A percentile compares a stretch with the other conserved stretches of the same genome.
Evolutionary conservation across 2,113 vertebrate species (phyloP).

Genomic region (Dunckerocampus dactyliophorus): DNA sequence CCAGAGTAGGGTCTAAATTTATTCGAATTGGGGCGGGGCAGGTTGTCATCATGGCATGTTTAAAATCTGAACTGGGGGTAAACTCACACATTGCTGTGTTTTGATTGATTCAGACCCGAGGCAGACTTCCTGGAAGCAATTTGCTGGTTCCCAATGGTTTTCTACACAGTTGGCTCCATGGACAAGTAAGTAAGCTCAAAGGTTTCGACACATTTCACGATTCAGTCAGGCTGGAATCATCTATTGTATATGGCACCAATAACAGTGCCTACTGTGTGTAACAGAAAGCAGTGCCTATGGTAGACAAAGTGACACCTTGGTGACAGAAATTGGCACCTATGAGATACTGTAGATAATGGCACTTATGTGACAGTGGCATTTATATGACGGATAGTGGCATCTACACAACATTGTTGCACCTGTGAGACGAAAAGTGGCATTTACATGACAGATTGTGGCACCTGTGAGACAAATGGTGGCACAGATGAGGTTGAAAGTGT

Average conservation of each 20-base stretch:
- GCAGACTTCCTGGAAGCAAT: conserved; percentile 81
- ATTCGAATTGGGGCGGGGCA: conserved; percentile 30
- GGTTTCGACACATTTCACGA: not conserved
- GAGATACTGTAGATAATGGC: not conserved
- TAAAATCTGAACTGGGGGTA: conserved; percentile 15
- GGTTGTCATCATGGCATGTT: conserved; percentile 20
- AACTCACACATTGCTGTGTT: conserved; percentile 35
- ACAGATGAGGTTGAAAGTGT: not conserved
- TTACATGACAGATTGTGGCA: not conserved
- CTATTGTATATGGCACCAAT: not conserved
- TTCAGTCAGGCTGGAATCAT: not conserved
- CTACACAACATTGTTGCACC: not conserved
- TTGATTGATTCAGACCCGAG: conserved; percentile 72
- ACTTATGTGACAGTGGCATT: not conserved
- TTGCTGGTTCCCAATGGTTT: conserved; percentile 83
- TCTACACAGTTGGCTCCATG: conserved; percentile 82
- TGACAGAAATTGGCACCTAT: not conserved
- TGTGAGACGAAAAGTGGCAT: not conserved
- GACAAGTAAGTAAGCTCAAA: conserved; percentile 73
- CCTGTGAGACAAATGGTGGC: not conserved
- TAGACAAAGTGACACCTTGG: too few relatives aligned
- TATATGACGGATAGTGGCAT: not conserved
- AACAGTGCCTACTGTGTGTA: not conserved
- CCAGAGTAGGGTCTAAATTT: conserved; percentile 34
- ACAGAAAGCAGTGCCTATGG: not conserved